Base-by-base conservation (phyloP, 2,113 vertebrate genomes). In the Mola mola region DNA sequence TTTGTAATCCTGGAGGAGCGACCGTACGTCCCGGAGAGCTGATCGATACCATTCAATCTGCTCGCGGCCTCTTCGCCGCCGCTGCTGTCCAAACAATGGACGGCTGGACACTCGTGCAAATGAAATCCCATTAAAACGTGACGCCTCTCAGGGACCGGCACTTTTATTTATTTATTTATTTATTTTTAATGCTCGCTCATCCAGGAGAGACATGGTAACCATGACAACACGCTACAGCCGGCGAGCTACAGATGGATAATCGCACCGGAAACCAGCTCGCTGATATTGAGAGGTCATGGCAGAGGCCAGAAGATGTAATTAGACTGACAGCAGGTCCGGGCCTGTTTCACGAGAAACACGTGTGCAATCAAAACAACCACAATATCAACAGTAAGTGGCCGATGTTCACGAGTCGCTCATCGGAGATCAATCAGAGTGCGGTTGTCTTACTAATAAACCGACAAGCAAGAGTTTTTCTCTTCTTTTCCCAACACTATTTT, bases 341-440 rank as follows among this genome's bases (percentile, higher is more conserved):
- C n/a, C n/a, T n/a, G n/a, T 69, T 19, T 20, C 48, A 75, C 81
- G 67, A 55, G 72, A 75, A 72, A 75, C 58, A 17, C 87, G 87
- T 90, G 89, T 90, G 84, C 66, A 71, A 65, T 66, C 55, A 72
- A 75, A 79, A 82, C 71, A 68, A 61, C 37, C 58, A 72, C 24
- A 60, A 75, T 73, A 81, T 86, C 74, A 89, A 90, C 90, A 92
- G 90, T 87, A 86, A 86, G 75, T 53, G 89, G 90, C 89, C 89
- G 72, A 89, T 81, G 40, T 85, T 84, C 76, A 88, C 80, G 60
- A 64, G 75, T 21, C 17, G 8, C 15, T 67, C 29, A 9, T 66
- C 26, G 64, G 66, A 78, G 51, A 72, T 71, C 42, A 72, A 78
- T 37, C n/a, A 77, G 48, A 29, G 58, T 41, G 46, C 21, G 29